A percentile compares a stretch with the other conserved stretches of the same genome.
These are phyloP conservation scores for Buceros bicornis DNA, from an alignment of 2,797 vertebrate genomes.

Conservation along the genomic window DNA sequence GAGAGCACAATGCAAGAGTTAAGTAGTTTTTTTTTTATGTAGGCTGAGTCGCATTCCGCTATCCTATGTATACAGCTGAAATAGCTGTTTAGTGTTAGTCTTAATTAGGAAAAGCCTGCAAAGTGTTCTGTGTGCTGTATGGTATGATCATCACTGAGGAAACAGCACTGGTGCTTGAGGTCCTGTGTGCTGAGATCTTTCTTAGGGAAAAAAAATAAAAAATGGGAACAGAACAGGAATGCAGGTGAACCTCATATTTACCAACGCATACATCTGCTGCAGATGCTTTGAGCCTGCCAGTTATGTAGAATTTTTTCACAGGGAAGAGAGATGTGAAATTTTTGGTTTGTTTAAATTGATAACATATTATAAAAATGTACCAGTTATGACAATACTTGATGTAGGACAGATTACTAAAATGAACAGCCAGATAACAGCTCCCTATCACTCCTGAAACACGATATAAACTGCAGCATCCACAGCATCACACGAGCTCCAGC, in stretches of 20 bases:
- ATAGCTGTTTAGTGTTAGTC: background rate
- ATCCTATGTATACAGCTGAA: background rate
- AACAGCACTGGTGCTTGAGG: background rate
- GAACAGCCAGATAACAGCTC: background rate
- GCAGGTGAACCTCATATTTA: background rate
- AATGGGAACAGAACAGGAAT: background rate
- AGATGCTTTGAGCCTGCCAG: background rate
- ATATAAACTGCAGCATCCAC: background rate
- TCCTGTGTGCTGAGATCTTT: background rate
- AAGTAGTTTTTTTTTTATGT: conserved; percentile 6
- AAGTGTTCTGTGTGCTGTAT: background rate
- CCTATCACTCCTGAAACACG: background rate
- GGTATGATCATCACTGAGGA: background rate
- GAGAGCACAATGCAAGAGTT: background rate
- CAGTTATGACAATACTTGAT: background rate
- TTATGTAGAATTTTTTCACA: background rate
- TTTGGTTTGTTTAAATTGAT: background rate
- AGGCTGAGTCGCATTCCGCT: background rate
- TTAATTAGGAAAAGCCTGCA: conserved; percentile 12
- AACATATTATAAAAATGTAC: background rate
- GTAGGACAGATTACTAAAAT: background rate
- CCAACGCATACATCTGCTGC: background rate
- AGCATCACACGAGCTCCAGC: background rate
- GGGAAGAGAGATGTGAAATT: background rate
- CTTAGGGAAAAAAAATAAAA: background rate